A percentile compares a stretch with the other conserved stretches of the same genome.
These are phyloP conservation scores for Neogale vison DNA, from an alignment of 2,113 vertebrate species.

Conservation along the genomic window DNA sequence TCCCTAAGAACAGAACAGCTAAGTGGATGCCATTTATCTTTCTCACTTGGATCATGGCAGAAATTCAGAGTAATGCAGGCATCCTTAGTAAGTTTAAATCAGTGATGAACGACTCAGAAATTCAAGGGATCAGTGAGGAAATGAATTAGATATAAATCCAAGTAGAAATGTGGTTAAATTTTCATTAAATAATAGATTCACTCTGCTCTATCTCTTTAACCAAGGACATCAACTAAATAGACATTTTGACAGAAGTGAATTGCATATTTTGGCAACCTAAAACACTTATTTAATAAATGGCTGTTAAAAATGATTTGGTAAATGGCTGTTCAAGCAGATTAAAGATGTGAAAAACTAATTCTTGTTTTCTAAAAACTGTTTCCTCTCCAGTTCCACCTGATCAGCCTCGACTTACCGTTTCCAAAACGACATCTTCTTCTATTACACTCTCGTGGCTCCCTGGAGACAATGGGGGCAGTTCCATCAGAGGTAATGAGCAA, in stretches of 20 bases:
- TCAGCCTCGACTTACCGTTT: conserved; percentile 98
- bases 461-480: conserved; percentile 98
- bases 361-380: conserved; percentile 78
- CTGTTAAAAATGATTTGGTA: conserved; percentile 67
- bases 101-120: background rate
- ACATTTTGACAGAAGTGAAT: conserved; percentile 83
- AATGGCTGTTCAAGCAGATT: conserved; percentile 71
- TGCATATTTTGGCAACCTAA: conserved; percentile 79
- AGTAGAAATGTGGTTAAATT: conserved; percentile 63
- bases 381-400: conserved; percentile 93
- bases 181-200: conserved; percentile 58
- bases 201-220: conserved; percentile 66
- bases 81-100: background rate
- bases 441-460: conserved; percentile 99
- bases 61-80: background rate
- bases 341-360: conserved; percentile 69
- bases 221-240: conserved; percentile 79
- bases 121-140: conserved; percentile 39
- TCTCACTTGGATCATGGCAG: background rate
- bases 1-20: background rate
- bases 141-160: conserved; percentile 53
- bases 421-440: conserved; percentile 98
- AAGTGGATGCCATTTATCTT: background rate
- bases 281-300: conserved; percentile 78
- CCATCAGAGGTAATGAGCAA: conserved; percentile 93